Percentiles rank a stretch among this genome's conserved stretches.
These are phyloP conservation scores for Melinopterus prodromus DNA, from an alignment of 2,888 invertebrate species.

Conservation along the genomic window DNA sequence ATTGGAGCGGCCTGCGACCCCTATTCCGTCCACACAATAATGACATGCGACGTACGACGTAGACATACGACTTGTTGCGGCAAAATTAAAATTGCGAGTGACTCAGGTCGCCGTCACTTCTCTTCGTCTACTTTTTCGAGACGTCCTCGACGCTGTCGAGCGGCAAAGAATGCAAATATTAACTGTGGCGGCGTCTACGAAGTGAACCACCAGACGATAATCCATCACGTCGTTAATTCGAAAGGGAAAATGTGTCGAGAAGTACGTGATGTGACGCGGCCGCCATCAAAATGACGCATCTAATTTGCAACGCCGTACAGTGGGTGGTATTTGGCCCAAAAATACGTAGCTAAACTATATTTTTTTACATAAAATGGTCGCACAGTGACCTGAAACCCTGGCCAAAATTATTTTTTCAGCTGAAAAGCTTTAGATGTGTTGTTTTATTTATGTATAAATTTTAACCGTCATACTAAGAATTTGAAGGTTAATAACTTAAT, in stretches of 20 bases:
- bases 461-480: too few species aligned
- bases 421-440: too few species aligned
- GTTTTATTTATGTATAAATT: too few species aligned
- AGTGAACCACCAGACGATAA: not conserved
- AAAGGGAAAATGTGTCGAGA: slow-evolving; percentile 8
- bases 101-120: not conserved
- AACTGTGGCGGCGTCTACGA: not conserved
- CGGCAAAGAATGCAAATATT: not conserved
- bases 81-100: not conserved
- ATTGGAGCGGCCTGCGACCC: not conserved
- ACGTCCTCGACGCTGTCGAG: not conserved
- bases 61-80: not conserved
- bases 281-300: too few species aligned
- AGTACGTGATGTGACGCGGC: not conserved
- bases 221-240: slow-evolving; percentile 6
- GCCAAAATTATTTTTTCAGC: too few species aligned
- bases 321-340: too few species aligned
- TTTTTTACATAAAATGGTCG: too few species aligned
- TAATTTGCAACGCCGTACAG: too few species aligned
- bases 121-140: not conserved
- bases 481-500: too few species aligned
- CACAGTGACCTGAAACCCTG: too few species aligned
- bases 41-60: not conserved
- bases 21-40: not conserved
- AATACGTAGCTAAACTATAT: too few species aligned